A percentile compares a stretch with the other conserved stretches of the same genome.
These are phyloP conservation scores for Odontomachus brunneus DNA, from an alignment of 1,140 invertebrate genomes.

Conservation along the genomic window DNA sequence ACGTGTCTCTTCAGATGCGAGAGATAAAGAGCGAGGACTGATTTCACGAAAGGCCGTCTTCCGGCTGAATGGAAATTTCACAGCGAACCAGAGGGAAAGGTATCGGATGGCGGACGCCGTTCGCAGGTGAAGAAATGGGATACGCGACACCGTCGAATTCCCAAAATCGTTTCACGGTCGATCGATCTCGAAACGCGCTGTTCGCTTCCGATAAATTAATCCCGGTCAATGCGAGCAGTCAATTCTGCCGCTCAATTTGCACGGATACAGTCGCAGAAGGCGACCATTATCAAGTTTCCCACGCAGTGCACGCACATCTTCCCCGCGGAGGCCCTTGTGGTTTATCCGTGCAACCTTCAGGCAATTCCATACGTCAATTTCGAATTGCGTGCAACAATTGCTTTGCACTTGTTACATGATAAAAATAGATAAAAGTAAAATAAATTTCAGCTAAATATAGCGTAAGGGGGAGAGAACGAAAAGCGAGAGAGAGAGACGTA, in stretches of 20 bases:
- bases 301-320: not conserved
- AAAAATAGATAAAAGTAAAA: too few relatives aligned
- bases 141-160: slow-evolving; percentile 41
- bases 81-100: slow-evolving; percentile 39
- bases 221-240: slow-evolving; percentile 57
- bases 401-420: not conserved
- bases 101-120: slow-evolving; percentile 68
- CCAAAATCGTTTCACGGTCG: slow-evolving; percentile 67
- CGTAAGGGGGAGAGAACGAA: too few relatives aligned
- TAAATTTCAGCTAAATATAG: too few relatives aligned
- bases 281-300: slow-evolving; percentile 15
- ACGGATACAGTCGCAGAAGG: slow-evolving; percentile 16
- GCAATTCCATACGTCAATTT: not conserved
- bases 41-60: slow-evolving; percentile 52
- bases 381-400: not conserved
- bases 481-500: too few relatives aligned
- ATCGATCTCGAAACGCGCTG: slow-evolving; percentile 50
- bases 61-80: slow-evolving; percentile 53
- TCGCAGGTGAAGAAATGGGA: slow-evolving; percentile 64
- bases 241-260: slow-evolving; percentile 70
- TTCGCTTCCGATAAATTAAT: slow-evolving; percentile 58
- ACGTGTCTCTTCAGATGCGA: not conserved
- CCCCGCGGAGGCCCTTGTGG: not conserved
- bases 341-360: not conserved
- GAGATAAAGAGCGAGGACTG: slow-evolving; percentile 9